These are phyloP conservation scores for Epizoanthus stellaris DNA, from an alignment of 92 coral and sea anemone species.

Conservation along the genomic window DNA sequence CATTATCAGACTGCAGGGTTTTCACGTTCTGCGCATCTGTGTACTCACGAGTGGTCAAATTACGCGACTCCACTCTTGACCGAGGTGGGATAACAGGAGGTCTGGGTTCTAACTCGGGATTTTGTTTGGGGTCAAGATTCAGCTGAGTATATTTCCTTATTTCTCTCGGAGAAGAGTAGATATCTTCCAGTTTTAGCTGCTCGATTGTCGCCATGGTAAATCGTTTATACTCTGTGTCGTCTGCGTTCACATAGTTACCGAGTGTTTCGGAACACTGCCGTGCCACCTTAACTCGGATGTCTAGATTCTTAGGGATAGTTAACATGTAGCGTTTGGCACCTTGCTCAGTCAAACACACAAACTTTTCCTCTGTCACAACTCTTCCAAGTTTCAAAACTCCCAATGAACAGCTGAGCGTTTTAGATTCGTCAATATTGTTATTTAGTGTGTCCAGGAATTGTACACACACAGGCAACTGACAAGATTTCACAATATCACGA, in stretches of 20 bases:
- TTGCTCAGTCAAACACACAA: constrained; percentile 15
- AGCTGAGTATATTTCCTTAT: neutral
- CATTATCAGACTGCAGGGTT: neutral
- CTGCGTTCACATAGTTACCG: neutral
- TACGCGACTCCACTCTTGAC: neutral
- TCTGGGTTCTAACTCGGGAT: neutral
- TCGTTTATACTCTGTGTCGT: neutral
- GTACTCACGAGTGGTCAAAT: neutral
- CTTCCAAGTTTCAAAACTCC: constrained; percentile 17
- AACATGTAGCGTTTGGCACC: constrained; percentile 5
- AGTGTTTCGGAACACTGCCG: neutral
- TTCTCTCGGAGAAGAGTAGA: neutral
- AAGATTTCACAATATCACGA: constrained; percentile 4
- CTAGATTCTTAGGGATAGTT: neutral
- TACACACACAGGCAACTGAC: neutral
- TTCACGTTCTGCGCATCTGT: too few relatives aligned
- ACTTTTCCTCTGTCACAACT: neutral
- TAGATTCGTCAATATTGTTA: neutral
- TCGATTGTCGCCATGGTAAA: neutral
- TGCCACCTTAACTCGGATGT: constrained; percentile 9
- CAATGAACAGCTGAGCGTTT: neutral
- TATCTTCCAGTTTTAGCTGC: neutral
- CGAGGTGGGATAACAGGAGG: neutral
- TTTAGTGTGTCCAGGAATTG: neutral
- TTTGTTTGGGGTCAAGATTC: neutral